These are phyloP conservation scores for Phrynocephalus versicolor DNA, from an alignment of 2,113 vertebrate species.

Conservation along the genomic window DNA sequence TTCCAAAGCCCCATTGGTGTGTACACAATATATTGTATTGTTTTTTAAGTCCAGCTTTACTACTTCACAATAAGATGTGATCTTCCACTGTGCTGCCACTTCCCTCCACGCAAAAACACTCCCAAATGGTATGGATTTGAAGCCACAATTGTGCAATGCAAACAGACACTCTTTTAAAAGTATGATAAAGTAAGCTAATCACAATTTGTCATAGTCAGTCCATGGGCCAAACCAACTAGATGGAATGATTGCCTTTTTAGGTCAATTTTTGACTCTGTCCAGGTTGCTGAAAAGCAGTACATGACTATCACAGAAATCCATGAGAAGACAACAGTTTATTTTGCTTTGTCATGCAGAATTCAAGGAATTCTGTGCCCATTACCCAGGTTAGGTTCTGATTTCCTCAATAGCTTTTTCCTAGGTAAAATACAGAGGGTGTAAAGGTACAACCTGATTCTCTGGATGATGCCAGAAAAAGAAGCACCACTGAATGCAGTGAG, in stretches of 20 bases:
- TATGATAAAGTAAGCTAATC: not conserved
- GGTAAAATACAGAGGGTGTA: not conserved
- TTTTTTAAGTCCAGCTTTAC: conserved; percentile 3
- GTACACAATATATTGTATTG: not conserved
- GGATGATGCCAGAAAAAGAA: not conserved
- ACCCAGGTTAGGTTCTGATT: not conserved
- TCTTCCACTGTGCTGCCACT: not conserved
- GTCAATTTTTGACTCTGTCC: not conserved
- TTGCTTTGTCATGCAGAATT: not conserved
- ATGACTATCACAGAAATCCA: not conserved
- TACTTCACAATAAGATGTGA: conserved; percentile 10
- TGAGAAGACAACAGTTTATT: not conserved
- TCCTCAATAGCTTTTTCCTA: not conserved
- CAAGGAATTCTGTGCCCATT: not conserved
- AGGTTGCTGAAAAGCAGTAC: not conserved
- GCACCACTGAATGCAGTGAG: no score
- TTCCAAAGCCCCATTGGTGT: not conserved
- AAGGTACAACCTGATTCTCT: not conserved
- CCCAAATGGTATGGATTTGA: not conserved
- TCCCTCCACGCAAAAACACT: not conserved
- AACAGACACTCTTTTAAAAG: not conserved
- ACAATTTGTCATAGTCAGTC: not conserved
- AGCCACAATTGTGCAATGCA: not conserved
- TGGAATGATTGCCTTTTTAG: not conserved
- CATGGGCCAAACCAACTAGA: not conserved